phyloP scores from a whole-genome alignment of 2,113 vertebrate species.

The Dicentrarchus labrax region DNA sequence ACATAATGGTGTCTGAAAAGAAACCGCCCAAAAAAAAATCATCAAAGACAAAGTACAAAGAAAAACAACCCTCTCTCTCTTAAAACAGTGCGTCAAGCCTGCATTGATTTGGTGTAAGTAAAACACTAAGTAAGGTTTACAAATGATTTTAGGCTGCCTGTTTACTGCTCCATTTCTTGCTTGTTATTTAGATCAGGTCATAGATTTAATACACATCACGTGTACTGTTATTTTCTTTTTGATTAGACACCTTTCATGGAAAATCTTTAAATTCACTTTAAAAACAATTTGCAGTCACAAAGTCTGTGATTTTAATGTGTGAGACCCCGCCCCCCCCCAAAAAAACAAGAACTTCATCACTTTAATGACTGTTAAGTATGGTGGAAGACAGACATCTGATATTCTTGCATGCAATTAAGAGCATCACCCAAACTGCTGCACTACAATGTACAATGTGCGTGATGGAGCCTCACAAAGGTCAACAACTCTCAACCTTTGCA shows the following conservation, averaged over 20 bases:
- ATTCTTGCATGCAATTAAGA: too few relatives aligned
- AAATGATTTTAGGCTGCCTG: neutral
- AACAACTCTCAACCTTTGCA: neutral
- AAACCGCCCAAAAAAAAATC: neutral
- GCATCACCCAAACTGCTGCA: too few relatives aligned
- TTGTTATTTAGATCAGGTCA: neutral
- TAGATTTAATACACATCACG: constrained; percentile 1
- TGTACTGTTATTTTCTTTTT: constrained; percentile 6
- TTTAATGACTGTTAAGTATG: too few relatives aligned
- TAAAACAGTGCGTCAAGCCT: neutral
- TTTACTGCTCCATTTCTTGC: neutral
- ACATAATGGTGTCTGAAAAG: neutral
- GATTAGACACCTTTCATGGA: neutral
- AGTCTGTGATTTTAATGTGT: neutral
- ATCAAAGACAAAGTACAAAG: constrained; percentile 6
- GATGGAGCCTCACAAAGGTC: too few relatives aligned
- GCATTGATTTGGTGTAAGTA: neutral
- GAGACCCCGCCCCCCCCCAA: too few relatives aligned
- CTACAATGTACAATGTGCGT: too few relatives aligned
- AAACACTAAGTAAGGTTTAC: neutral
- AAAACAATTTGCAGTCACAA: neutral
- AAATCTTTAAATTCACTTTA: neutral
- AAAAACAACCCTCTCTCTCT: neutral
- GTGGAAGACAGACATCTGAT: too few relatives aligned
- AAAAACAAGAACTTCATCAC: too few relatives aligned